phyloP scores from a whole-genome alignment of 2,113 vertebrate species.

The Phalacrocorax brasilianus region DNA sequence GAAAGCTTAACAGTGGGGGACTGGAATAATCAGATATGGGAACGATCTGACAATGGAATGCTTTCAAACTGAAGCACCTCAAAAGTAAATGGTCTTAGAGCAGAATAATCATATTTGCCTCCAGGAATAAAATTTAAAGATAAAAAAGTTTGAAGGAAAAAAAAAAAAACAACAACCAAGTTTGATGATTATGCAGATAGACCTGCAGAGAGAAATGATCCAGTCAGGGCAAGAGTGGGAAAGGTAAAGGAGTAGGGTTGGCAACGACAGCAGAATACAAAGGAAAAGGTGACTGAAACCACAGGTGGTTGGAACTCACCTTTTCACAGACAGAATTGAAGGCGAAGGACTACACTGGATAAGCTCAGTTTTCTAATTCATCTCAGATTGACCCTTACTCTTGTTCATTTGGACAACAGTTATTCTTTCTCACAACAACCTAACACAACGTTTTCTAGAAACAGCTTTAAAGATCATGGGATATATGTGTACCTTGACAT shows the following conservation, averaged over 20 bases:
- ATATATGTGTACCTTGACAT: background rate
- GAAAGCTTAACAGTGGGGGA: slow-evolving; percentile 73
- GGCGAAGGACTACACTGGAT: background rate
- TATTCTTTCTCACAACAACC: background rate
- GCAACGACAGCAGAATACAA: slow-evolving; percentile 6
- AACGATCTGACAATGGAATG: slow-evolving; percentile 59
- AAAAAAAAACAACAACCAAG: background rate
- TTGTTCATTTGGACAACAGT: background rate
- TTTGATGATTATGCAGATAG: slow-evolving; percentile 71
- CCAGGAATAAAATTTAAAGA: slow-evolving; percentile 69
- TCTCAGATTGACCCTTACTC: background rate
- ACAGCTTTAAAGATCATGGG: background rate
- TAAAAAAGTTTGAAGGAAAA: slow-evolving; percentile 39
- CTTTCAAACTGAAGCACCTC: slow-evolving; percentile 64
- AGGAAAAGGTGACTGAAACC: slow-evolving; percentile 28
- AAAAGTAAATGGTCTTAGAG: slow-evolving; percentile 62
- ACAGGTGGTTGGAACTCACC: background rate
- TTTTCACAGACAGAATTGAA: background rate
- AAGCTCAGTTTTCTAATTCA: background rate
- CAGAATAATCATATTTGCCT: slow-evolving; percentile 69
- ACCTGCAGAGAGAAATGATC: slow-evolving; percentile 38
- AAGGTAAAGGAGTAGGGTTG: slow-evolving; percentile 1
- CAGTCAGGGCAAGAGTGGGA: slow-evolving; percentile 29
- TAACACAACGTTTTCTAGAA: background rate
- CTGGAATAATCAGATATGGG: slow-evolving; percentile 69